Percentiles rank a stretch among this genome's conserved stretches.
These are phyloP conservation scores for Cynoglossus semilaevis DNA, from an alignment of 2,113 vertebrate genomes.

Conservation along the genomic window DNA sequence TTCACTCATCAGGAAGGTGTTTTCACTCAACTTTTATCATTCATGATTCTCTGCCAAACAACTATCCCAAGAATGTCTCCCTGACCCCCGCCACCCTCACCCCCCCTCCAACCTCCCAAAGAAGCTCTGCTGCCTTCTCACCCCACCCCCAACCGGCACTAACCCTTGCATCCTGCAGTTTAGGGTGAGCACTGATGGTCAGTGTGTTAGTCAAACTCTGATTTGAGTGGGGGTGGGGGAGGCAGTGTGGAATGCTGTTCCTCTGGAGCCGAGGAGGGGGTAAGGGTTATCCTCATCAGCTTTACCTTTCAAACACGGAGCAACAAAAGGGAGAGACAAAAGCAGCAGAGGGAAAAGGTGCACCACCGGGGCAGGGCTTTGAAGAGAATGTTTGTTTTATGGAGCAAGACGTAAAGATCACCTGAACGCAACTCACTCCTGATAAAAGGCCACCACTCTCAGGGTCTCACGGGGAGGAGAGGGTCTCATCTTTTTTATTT, in stretches of 20 bases:
- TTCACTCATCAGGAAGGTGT: background rate
- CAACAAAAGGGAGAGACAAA: constrained; percentile 32
- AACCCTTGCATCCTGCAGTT: constrained; percentile 69
- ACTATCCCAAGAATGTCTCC: constrained; percentile 74
- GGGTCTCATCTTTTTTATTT: constrained; percentile 31
- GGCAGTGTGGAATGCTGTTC: constrained; percentile 70
- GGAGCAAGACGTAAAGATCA: constrained; percentile 26
- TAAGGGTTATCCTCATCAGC: constrained; percentile 66
- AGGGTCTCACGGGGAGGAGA: constrained; percentile 28
- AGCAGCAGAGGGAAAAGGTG: constrained; percentile 14
- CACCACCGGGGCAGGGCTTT: constrained; percentile 16
- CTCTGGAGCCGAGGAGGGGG: constrained; percentile 48
- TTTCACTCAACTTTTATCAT: constrained; percentile 48
- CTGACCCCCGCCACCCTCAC: constrained; percentile 49
- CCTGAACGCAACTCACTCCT: constrained; percentile 40
- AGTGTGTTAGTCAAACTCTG: constrained; percentile 72
- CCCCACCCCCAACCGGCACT: constrained; percentile 60
- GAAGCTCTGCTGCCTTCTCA: constrained; percentile 54
- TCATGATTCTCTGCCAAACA: constrained; percentile 59
- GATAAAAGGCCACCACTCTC: constrained; percentile 36
- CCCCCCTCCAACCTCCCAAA: constrained; percentile 48
- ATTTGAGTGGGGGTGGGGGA: constrained; percentile 61
- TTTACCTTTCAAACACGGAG: constrained; percentile 58
- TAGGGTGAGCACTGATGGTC: constrained; percentile 69
- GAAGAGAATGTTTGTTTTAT: constrained; percentile 34